Evolutionary conservation across 2,888 invertebrate species (phyloP), one percentile per base, ranked within the genome.

Genomic region (Ctena decussata): DNA sequence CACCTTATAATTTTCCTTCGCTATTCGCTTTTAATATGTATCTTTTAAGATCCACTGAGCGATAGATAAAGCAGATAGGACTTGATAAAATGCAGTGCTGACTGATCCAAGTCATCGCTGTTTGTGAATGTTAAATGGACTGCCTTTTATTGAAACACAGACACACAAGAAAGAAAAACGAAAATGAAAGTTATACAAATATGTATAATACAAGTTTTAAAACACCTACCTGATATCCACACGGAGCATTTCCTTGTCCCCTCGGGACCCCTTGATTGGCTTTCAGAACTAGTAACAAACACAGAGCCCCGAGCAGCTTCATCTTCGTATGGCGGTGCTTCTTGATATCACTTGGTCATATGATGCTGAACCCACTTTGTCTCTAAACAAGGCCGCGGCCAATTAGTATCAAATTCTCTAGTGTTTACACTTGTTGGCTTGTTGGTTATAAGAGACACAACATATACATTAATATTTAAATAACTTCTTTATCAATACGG

Each of bases 401-500:
- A 65, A 65, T 65, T 65, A 65, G 65, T 65, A 65, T 65, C 65
- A 65, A 30, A 35, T 65, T 65, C 35, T 65, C 35, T 65, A 65
- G 65, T 65, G 35, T 30, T 35, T 6, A 60, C 18, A 12, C 65
- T 65, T 35, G 32, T 65, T 30, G 46, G 41, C 15, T 11, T 6
- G 41, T 41, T 41, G 41, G 15, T n/a, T n/a, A n/a, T n/a, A n/a
- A n/a, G n/a, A n/a, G n/a, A n/a, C n/a, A n/a, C n/a, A n/a, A n/a
- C n/a, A 41, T 41, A 41, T 46, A 46, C 46, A 46, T 18, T 46
- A 2, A 46, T 46, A 2, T 46, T 21, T 41, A 41, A 41, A 41
- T 41, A 41, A 41, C 41, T 53, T 5, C 21, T 53, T 53, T 53
- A 53, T 53, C 53, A 18, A 5, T 5, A 3, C 21, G 53, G 18